Percentiles rank a stretch among this genome's conserved stretches.
Evolutionary conservation across 2,113 vertebrate species (phyloP).

Genomic region (Cynocephalus volans): DNA sequence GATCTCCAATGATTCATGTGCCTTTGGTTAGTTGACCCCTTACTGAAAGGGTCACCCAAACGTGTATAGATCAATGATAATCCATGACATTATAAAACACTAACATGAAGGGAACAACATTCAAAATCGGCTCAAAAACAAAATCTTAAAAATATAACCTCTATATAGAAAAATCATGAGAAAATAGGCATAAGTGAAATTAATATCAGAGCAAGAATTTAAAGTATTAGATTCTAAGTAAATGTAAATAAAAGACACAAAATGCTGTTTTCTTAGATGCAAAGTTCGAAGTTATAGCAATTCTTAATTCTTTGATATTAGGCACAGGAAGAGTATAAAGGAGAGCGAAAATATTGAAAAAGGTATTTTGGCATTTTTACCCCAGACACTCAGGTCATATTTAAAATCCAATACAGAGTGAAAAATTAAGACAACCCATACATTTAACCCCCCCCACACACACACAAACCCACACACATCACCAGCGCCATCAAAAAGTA

Average conservation of each 20-base stretch:
- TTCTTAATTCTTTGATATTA: slow-evolving; percentile 20
- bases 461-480: too few species aligned
- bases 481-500: too few species aligned
- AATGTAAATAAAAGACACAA: not conserved
- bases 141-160: slow-evolving; percentile 59
- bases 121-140: slow-evolving; percentile 56
- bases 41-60: slow-evolving; percentile 52
- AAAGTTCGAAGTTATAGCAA: slow-evolving; percentile 22
- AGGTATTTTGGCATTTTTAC: not conserved
- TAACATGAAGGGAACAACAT: slow-evolving; percentile 44
- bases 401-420: not conserved
- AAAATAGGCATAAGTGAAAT: slow-evolving; percentile 42
- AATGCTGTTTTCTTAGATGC: not conserved
- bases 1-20: slow-evolving; percentile 79
- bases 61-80: slow-evolving; percentile 77
- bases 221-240: not conserved
- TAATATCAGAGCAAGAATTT: slow-evolving; percentile 36
- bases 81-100: slow-evolving; percentile 80
- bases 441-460: not conserved
- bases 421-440: not conserved
- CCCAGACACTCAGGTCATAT: not conserved
- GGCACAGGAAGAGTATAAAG: not conserved
- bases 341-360: not conserved
- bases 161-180: slow-evolving; percentile 32
- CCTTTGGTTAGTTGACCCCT: slow-evolving; percentile 80